Evolutionary conservation across 2,113 vertebrate species (phyloP), one percentile per base, ranked within the genome.

Genomic region (Speoplatyrhinus poulsoni): DNA sequence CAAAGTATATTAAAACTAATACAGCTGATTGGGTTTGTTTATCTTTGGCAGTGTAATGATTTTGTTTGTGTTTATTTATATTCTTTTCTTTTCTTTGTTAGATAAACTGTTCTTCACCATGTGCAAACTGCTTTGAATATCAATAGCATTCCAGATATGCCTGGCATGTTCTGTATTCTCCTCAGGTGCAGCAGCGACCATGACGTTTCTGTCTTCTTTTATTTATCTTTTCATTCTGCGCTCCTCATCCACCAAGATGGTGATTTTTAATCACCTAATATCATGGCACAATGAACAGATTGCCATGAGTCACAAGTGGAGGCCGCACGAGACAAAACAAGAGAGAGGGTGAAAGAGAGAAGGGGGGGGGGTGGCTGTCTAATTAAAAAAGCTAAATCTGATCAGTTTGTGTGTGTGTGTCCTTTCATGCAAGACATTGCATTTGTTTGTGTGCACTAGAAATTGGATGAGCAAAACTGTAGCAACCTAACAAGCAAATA

Each of bases 221-320:
- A n/a, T 10, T 65, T 62, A 26, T 12, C 3, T 16, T 33, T 82
- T 81, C 72, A 62, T 84, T 87, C 49, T 77, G 48, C 41, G 69
- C 66, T 79, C 55, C 46, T 73, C 70, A 64, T 84, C 79, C 76
- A 84, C 70, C 66, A 84, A 72, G 77, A 84, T 81, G 78, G 69
- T 85, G 79, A 88, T 88, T 92, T 90, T 89, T 91, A 90, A 91
- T 91, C 86, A 92, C 81, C 89, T 87, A 88, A 90, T 90, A 90
- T 91, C 84, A 89, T 78, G 86, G 81, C 88, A 88, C 84, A 82
- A 81, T 88, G 82, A 91, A 82, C 88, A 89, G 86, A 89, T 85
- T 88, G 72, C 74, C 69, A 73, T 4, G 62, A 90, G 82, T 85
- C 55, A 50, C 65, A 69, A 87, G 80, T 78, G 57, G 78, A 85